A percentile compares a stretch with the other conserved stretches of the same genome.
Conservation (phyloP, 92 coral and sea anemone genomes). For the Epizoanthus fatuus region DNA sequence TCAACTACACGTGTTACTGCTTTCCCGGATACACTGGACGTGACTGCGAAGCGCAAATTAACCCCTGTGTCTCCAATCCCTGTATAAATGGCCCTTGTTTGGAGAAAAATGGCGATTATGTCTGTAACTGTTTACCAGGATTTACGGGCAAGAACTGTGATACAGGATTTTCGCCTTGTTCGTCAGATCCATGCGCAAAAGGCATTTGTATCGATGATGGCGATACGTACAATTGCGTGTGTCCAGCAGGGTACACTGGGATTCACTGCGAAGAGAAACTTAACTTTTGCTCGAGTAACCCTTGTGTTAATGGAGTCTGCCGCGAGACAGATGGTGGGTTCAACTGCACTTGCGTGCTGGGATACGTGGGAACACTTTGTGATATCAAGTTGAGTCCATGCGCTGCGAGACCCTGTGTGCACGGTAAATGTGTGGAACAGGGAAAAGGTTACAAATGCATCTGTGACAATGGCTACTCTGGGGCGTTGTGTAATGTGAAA, state of each 20-base stretch:
- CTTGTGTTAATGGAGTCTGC: conserved; percentile 80
- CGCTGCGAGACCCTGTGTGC: conserved; percentile 28
- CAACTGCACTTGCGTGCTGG: conserved; percentile 47
- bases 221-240: conserved; percentile 40
- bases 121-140: conserved; percentile 66
- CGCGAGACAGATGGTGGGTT: neutral
- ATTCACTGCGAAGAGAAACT: conserved; percentile 31
- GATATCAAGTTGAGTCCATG: conserved; percentile 50
- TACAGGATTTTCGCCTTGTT: conserved; percentile 47
- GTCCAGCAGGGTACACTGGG: conserved; percentile 54
- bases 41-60: conserved; percentile 56
- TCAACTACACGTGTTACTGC: conserved; percentile 73
- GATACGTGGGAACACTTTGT: conserved; percentile 65
- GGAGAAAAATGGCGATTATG: conserved; percentile 33
- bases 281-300: conserved; percentile 57
- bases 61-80: conserved; percentile 67
- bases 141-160: conserved; percentile 68
- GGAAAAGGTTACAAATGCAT: conserved; percentile 46
- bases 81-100: conserved; percentile 79
- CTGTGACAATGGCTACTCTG: conserved; percentile 63
- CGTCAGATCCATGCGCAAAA: conserved; percentile 45
- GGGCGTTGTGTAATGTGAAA: conserved; percentile 54
- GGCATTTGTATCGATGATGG: conserved; percentile 38
- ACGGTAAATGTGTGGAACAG: conserved; percentile 57
- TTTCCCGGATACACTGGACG: conserved; percentile 73